phyloP scores from a whole-genome alignment of 2,797 vertebrate genomes.

The Poecilia picta region DNA sequence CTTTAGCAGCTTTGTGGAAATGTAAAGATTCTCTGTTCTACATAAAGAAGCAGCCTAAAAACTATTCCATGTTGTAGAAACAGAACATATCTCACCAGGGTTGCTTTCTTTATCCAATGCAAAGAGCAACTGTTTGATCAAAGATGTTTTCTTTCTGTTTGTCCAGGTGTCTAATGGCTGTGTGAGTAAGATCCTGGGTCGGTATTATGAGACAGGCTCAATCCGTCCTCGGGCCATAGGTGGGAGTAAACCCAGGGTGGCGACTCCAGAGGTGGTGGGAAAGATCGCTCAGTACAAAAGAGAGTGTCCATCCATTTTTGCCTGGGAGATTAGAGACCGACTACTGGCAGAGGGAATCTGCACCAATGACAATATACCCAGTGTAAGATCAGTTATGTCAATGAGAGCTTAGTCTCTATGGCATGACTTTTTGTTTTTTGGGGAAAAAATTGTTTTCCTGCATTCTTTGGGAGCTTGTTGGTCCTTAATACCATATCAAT shows the following conservation, averaged over 20 bases:
- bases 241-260: constrained; percentile 98
- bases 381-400: constrained; percentile 79
- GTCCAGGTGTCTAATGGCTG: constrained; percentile 98
- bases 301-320: constrained; percentile 99
- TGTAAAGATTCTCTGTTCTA: not conserved
- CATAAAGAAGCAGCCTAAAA: not conserved
- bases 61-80: not conserved
- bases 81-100: not conserved
- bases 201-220: constrained; percentile 99
- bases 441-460: too few species aligned
- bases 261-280: constrained; percentile 97
- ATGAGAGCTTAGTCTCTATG: not conserved
- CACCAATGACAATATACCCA: constrained; percentile 99
- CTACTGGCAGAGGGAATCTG: constrained; percentile 97
- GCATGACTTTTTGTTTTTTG: too few species aligned
- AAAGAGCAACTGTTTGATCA: not conserved
- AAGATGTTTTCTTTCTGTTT: constrained; percentile 15
- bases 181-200: constrained; percentile 99
- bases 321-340: constrained; percentile 99
- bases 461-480: too few species aligned
- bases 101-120: not conserved
- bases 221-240: constrained; percentile 98
- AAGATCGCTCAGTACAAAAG: constrained; percentile 98
- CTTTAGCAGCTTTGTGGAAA: not conserved
- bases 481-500: too few species aligned